These are phyloP conservation scores for Alouatta palliata DNA, from an alignment of 2,113 vertebrate genomes.

Conservation along the genomic window DNA sequence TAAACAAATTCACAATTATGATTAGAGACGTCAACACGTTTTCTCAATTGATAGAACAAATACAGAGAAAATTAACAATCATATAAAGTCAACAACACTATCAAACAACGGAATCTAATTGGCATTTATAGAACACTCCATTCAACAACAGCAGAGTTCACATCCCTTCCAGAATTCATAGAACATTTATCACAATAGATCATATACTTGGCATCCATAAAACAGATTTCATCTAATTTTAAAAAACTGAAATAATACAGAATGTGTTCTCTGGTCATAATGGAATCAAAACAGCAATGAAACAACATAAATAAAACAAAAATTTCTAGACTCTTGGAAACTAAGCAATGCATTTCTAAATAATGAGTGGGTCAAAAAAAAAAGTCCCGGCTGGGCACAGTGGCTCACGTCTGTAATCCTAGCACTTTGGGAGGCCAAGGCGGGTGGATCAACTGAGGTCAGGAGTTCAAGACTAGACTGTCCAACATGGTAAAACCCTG, in stretches of 20 bases:
- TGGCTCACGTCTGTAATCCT: too few relatives aligned
- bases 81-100: neutral
- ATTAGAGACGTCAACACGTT: neutral
- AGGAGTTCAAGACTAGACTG: too few relatives aligned
- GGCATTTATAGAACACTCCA: neutral
- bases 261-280: neutral
- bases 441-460: too few relatives aligned
- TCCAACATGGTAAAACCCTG: too few relatives aligned
- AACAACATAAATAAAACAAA: neutral
- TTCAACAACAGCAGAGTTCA: neutral
- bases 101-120: neutral
- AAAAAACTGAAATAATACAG: neutral
- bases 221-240: neutral
- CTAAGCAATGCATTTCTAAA: neutral
- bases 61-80: neutral
- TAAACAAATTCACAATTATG: neutral
- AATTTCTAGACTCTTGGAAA: neutral
- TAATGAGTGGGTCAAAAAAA: neutral
- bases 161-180: neutral
- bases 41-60: neutral
- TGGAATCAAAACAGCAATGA: neutral
- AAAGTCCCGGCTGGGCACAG: too few relatives aligned
- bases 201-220: neutral
- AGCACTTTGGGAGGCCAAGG: too few relatives aligned
- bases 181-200: neutral